Base-by-base conservation (phyloP, 1,140 invertebrate genomes). In the Cataglyphis hispanica region DNA sequence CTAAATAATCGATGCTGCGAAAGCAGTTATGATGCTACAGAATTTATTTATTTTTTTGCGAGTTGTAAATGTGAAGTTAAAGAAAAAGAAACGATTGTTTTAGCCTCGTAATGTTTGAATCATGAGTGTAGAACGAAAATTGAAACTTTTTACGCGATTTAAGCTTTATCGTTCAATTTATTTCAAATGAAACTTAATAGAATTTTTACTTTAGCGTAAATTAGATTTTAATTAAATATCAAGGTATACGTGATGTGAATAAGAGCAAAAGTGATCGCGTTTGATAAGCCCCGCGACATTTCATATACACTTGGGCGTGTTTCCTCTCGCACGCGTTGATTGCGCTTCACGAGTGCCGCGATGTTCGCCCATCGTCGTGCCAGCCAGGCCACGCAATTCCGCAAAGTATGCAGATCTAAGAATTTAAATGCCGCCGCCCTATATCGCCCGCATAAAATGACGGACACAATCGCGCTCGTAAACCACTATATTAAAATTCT, bases 401-500 rank as follows among this genome's bases (percentile, higher is more conserved):
- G 91, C 93, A 90, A 95, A 95, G 92, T 95, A 95, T 95, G 94
- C 93, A 95, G 94, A 95, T 95, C 94, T 95, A 95, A 95, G 94
- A 95, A 95, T 95, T 95, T 92, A 95, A 95, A 95, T 95, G 93
- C n/a, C n/a, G 93, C 92, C 91, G 91, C 89, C 91, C 92, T 93
- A 93, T 93, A 91, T 91, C 90, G 92, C 81, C 92, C 92, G 90
- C 46, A 50, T 95, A 95, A 95, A 95, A 95, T 94, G 93, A 90
- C 92, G 94, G 94, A 95, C 94, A 95, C 94, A 95, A 95, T 95
- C 94, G 94, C 92, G 92, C 94, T 95, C 94, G 94, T 95, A 95
- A 95, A 95, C 81, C 93, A 95, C 94, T 95, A 94, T 95, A 95
- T 95, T 95, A 95, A 95, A 95, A 95, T 95, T 95, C 94, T 95